Conservation (phyloP, 2,113 vertebrate genomes). For the Phaethon lepturus region DNA sequence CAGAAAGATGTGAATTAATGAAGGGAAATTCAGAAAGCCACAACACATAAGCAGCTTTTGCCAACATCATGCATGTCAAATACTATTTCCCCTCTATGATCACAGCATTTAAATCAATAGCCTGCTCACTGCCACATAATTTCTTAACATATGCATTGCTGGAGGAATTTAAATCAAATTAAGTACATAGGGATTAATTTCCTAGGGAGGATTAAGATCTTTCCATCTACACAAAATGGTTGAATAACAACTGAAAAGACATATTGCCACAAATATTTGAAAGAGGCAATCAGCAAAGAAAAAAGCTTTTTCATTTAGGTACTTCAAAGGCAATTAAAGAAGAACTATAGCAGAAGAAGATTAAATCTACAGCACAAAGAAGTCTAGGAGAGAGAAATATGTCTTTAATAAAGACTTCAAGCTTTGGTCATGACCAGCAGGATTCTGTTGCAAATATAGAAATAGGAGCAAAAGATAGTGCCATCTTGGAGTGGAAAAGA, state of each 20-base stretch:
- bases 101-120: background rate
- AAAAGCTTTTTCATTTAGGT: background rate
- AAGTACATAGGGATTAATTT: conserved; percentile 22
- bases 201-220: conserved; percentile 10
- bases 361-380: background rate
- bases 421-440: background rate
- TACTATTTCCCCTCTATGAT: background rate
- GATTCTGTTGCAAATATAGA: background rate
- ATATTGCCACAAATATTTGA: conserved; percentile 18
- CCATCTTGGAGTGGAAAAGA: background rate
- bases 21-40: background rate
- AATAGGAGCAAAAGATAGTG: background rate
- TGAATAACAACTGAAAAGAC: conserved; percentile 12
- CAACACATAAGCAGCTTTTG: background rate
- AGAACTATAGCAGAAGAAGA: background rate
- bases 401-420: background rate
- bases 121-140: background rate
- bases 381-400: background rate
- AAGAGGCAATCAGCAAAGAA: background rate
- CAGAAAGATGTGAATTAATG: background rate
- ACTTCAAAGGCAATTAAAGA: background rate
- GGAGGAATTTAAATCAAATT: conserved; percentile 33
- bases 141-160: background rate
- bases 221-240: background rate
- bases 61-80: background rate